Percentiles rank a stretch among this genome's conserved stretches.
These are phyloP conservation scores for Chironomus striatipennis DNA, from an alignment of 1,140 invertebrate genomes.

Conservation along the genomic window DNA sequence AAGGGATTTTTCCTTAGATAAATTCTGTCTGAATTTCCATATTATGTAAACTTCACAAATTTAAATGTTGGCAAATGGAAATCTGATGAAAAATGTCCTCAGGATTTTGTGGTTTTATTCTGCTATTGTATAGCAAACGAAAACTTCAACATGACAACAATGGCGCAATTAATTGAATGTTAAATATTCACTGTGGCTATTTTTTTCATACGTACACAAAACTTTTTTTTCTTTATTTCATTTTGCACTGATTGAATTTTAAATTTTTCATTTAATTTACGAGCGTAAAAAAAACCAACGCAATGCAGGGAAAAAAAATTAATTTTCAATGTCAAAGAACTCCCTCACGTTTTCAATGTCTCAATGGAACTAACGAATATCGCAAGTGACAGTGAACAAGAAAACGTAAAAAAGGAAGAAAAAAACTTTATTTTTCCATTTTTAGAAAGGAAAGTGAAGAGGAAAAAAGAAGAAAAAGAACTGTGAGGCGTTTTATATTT, in stretches of 20 bases:
- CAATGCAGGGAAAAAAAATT: neutral
- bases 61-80: too few species aligned
- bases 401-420: neutral
- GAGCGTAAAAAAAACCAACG: neutral
- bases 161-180: neutral
- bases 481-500: constrained; percentile 2
- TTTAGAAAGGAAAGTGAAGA: neutral
- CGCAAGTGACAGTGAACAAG: constrained; percentile 1
- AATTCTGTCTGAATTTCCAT: too few species aligned
- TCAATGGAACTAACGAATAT: neutral
- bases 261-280: neutral
- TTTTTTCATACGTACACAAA: neutral
- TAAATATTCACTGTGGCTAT: neutral
- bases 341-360: neutral
- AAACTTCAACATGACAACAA: constrained; percentile 3
- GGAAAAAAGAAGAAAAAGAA: neutral
- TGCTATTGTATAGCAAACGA: neutral
- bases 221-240: neutral
- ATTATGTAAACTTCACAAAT: too few species aligned
- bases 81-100: too few species aligned
- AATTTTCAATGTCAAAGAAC: neutral
- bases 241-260: neutral
- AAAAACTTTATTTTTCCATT: neutral
- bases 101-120: neutral
- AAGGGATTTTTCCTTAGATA: neutral